Base-by-base conservation (phyloP, 2,113 vertebrate species). In the Ictalurus furcatus region DNA sequence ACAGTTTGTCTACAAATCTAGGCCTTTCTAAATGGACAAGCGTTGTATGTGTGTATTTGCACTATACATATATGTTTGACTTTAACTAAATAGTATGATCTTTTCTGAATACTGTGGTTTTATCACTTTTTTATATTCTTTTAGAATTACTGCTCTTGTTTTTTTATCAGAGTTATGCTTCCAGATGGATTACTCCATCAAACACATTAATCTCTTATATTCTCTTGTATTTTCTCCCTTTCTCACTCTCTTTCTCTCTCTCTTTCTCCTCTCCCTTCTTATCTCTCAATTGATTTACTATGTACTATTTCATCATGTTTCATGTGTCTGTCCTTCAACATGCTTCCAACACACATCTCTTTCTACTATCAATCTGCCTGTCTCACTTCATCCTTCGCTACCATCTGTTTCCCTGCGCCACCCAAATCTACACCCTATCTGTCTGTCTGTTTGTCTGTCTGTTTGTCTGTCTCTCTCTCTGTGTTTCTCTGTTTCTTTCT, bases 81-180 rank as follows among this genome's bases (percentile, higher is more conserved):
- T 86, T 84, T 85, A 71, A 79, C 52, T 69, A 25, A 44, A 52
- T 80, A 61, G 34, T 83, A n/a, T 78, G 2, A 58, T 63, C 58
- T 88, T 59, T 71, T 30, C 61, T 74, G 34, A 81, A 87, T 87
- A 80, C 61, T 69, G 28, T 87, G 30, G 37, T 85, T 89, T 44
- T 87, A 85, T 89, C 63, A 73, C 44, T 67, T 71, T 56, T 65
- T 90, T 21, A 81, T 79, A 87, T 63, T 85, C 87, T 86, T 92
- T 84, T 52, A 88, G 76, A 69, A 90, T 90, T 84, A 92, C 91
- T 92, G 88, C 85, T 88, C 91, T 90, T 89, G 40, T 93, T 94
- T 93, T 86, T 76, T 76, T 23, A 73, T 73, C 65, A 65, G 81
- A 84, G 30, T 9, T 37, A 65, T 69, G 78, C 78, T 83, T 52